These are phyloP conservation scores for Sitobion miscanthi DNA, from an alignment of 1,140 invertebrate genomes.

Conservation along the genomic window DNA sequence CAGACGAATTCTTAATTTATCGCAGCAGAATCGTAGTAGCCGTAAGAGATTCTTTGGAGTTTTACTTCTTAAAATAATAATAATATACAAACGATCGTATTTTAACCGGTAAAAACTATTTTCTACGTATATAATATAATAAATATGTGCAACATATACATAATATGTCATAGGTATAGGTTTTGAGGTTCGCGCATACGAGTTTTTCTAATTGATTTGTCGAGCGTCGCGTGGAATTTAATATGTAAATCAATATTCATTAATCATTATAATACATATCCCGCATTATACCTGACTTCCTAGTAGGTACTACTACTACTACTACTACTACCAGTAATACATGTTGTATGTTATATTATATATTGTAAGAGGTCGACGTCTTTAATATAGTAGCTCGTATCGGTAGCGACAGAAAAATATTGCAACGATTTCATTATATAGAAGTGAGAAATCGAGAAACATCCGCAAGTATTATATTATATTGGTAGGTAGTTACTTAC, in stretches of 20 bases:
- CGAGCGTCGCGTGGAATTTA: neutral
- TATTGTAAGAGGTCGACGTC: neutral
- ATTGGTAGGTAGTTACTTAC: no score
- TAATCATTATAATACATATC: constrained; percentile 3
- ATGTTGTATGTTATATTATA: neutral
- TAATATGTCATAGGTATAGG: neutral
- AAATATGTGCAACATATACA: neutral
- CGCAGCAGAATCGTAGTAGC: no score
- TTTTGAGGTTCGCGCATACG: neutral
- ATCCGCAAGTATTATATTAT: neutral
- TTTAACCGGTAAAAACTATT: neutral
- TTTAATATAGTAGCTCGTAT: neutral
- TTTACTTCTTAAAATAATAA: neutral
- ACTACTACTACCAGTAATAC: neutral
- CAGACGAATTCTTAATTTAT: neutral
- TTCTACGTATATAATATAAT: neutral
- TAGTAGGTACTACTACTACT: neutral
- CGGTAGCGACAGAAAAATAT: neutral
- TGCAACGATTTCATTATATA: neutral
- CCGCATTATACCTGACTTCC: neutral
- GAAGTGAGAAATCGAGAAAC: neutral
- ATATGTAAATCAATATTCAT: constrained; percentile 21
- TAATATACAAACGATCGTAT: neutral
- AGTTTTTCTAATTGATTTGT: constrained; percentile 39
- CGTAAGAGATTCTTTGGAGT: neutral